A percentile compares a stretch with the other conserved stretches of the same genome.
Conservation (phyloP, 2,113 vertebrate genomes). For the Stigmatopora nigra region DNA sequence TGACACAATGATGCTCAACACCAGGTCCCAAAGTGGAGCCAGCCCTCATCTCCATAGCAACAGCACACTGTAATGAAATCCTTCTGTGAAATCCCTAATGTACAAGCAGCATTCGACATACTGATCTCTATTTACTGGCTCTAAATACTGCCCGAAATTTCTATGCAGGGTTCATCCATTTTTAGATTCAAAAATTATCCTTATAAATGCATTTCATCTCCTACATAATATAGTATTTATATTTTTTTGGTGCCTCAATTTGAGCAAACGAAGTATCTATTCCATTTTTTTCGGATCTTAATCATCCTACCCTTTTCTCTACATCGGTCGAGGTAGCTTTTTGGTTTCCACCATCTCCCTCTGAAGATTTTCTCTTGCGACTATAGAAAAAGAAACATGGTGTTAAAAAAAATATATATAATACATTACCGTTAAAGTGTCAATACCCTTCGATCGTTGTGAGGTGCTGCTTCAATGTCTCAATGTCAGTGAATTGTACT, state of each 20-base stretch:
- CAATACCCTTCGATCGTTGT: constrained; percentile 66
- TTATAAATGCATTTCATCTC: not conserved
- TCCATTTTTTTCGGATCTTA: not conserved
- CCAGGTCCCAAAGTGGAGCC: constrained; percentile 84
- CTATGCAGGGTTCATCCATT: not conserved
- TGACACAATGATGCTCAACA: constrained; percentile 80
- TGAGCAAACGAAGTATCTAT: not conserved
- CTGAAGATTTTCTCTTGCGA: constrained; percentile 81
- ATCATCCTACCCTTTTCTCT: constrained; percentile 80
- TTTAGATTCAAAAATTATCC: not conserved
- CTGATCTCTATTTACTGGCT: not conserved
- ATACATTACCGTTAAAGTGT: not conserved
- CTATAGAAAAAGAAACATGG: constrained; percentile 45
- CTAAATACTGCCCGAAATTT: not conserved
- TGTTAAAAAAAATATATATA: not conserved
- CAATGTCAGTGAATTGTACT: constrained; percentile 92
- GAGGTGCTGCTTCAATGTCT: constrained; percentile 84
- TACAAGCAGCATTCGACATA: not conserved
- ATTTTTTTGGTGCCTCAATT: not conserved
- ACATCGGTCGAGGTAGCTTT: constrained; percentile 83
- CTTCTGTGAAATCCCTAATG: not conserved
- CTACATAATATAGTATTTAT: no score
- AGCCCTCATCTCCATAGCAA: constrained; percentile 87
- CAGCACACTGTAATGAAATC: constrained; percentile 74
- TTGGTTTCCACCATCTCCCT: constrained; percentile 44